Evolutionary conservation across 1,140 invertebrate genomes (phyloP), one percentile per base, ranked within the genome.

Genomic region (Drosophila varians): DNA sequence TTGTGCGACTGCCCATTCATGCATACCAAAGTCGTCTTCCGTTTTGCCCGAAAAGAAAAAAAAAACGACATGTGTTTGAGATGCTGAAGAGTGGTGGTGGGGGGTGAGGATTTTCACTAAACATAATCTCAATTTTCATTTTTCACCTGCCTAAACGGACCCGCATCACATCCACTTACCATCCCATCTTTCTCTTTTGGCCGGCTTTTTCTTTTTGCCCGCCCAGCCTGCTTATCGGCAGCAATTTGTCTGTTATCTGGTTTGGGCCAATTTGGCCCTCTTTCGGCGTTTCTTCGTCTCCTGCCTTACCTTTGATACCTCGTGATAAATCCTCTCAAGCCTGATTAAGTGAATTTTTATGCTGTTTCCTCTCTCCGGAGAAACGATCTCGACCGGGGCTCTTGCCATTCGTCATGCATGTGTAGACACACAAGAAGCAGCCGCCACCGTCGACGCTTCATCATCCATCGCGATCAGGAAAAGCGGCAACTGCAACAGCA

Each of bases 271-370:
- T 77, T 82, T 71, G 25, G 47, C 7, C 31, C 42, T 54, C 34
- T 38, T 26, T 55, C 56, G 48, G 26, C 23, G 19, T 26, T 40
- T 40, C 12, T 2, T 47, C 28, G 28, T 45, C n/a, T 28, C 18
- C 16, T 26, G n/a, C n/a, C n/a, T 11, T 38, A 2, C 21, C 12
- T 36, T 31, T 8, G 19, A 3, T 9, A 36, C 4, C 42, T 54
- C 56, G 25, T 60, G 75, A 74, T 76, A 84, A 84, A 84, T 84
- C 80, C 73, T 68, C 77, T 86, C 66, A 80, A 84, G 76, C 80
- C 80, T 84, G 80, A 84, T 84, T 84, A 84, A 84, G 82, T 84
- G 76, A 78, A 84, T 82, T 83, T 78, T 83, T 78, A 84, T 84
- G 79, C 57, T 55, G 23, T 55, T 26, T 54, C 38, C 25, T 26